Conservation (phyloP, 2,113 vertebrate species). For the Chionis minor region DNA sequence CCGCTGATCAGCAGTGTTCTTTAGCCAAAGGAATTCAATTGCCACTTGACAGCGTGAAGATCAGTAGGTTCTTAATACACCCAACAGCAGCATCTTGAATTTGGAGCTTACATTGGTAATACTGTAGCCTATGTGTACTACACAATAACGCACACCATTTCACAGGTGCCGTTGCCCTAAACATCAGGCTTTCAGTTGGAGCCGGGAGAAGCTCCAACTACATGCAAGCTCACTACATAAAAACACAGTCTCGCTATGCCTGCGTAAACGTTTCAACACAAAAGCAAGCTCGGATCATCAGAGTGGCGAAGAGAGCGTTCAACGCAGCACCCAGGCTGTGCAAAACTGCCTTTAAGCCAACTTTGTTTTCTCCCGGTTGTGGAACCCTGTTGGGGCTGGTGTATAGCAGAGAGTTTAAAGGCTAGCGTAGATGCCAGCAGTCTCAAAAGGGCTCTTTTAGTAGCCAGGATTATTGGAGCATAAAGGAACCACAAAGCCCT, state of each 20-base stretch:
- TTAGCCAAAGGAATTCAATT: background rate
- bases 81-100: background rate
- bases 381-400: background rate
- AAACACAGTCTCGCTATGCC: background rate
- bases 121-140: too few species aligned
- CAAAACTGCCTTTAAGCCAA: background rate
- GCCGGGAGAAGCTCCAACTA: background rate
- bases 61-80: background rate
- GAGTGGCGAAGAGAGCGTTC: background rate
- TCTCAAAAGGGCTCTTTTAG: constrained; percentile 29
- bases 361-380: background rate
- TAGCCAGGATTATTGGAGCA: constrained; percentile 12
- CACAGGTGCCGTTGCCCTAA: background rate
- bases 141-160: background rate
- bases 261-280: background rate
- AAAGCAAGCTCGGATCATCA: background rate
- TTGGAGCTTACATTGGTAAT: background rate
- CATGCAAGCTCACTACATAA: background rate
- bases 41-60: background rate
- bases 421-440: background rate
- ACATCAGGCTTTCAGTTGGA: background rate
- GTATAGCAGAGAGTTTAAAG: background rate
- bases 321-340: background rate
- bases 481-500: constrained; percentile 17
- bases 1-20: background rate